Evolutionary conservation across 2,113 vertebrate species (phyloP).

Genomic region (Pterophyllum scalare): DNA sequence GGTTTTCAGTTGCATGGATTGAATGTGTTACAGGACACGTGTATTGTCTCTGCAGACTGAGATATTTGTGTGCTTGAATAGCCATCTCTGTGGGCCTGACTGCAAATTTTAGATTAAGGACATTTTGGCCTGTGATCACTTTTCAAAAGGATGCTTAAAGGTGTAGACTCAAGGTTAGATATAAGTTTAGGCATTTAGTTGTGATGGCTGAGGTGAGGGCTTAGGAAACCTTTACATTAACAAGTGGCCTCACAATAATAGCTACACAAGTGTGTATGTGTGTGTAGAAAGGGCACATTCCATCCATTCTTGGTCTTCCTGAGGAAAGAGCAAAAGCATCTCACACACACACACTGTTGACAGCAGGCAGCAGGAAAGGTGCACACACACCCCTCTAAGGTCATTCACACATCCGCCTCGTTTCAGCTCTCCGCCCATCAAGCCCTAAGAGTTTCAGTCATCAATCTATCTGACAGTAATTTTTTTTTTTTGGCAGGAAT

Average conservation of each 20-base stretch:
- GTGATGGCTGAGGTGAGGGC: not conserved
- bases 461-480: not conserved
- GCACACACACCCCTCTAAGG: conserved; percentile 27
- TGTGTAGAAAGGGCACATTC: conserved; percentile 56
- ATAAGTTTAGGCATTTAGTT: not conserved
- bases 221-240: not conserved
- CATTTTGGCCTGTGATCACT: not conserved
- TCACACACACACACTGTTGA: conserved; percentile 34
- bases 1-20: too few species aligned
- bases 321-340: conserved; percentile 66
- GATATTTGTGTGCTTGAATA: not conserved
- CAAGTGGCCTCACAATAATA: not conserved
- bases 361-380: conserved; percentile 37
- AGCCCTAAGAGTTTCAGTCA: not conserved
- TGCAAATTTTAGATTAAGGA: not conserved
- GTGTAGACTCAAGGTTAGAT: not conserved
- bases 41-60: conserved; percentile 1
- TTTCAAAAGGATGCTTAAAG: not conserved
- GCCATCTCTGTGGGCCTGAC: not conserved
- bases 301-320: conserved; percentile 73
- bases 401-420: conserved; percentile 52
- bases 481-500: not conserved
- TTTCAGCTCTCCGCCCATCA: conserved; percentile 19
- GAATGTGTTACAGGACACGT: not conserved
- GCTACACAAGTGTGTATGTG: not conserved